Percentiles rank a stretch among this genome's conserved stretches.
Conservation (phyloP, 2,797 vertebrate genomes). For the Parotocinclus haroldoi region DNA sequence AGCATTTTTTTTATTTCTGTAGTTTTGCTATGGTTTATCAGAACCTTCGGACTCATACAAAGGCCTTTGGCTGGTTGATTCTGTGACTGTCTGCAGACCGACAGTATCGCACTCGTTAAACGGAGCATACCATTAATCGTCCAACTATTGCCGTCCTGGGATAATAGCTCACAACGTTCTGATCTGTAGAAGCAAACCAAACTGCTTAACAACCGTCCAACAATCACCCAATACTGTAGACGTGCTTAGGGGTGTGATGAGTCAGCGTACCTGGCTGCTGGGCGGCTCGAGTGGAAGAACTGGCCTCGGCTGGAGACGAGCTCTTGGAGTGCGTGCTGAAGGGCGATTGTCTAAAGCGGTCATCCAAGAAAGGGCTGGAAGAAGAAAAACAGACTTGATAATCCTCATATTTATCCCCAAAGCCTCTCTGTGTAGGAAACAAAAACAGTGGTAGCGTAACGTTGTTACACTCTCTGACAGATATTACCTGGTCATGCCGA, state of each 20-base stretch:
- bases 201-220: no score
- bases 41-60: no score
- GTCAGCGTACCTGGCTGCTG: conserved; percentile 75
- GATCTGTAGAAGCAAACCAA: no score
- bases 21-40: no score
- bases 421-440: neutral
- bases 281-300: conserved; percentile 79
- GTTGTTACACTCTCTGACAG: neutral
- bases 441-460: neutral
- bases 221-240: neutral
- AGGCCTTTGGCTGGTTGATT: no score
- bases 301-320: conserved; percentile 82
- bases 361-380: conserved; percentile 92
- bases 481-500: conserved; percentile 85
- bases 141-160: no score
- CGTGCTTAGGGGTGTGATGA: no score
- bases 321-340: conserved; percentile 94
- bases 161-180: no score
- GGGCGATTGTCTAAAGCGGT: conserved; percentile 97
- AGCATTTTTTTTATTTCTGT: no score
- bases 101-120: no score
- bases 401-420: neutral
- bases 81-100: no score
- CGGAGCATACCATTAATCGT: no score
- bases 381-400: neutral